These are phyloP conservation scores for Ptychadena robeensis DNA, from an alignment of 2,797 vertebrate species.

Conservation along the genomic window DNA sequence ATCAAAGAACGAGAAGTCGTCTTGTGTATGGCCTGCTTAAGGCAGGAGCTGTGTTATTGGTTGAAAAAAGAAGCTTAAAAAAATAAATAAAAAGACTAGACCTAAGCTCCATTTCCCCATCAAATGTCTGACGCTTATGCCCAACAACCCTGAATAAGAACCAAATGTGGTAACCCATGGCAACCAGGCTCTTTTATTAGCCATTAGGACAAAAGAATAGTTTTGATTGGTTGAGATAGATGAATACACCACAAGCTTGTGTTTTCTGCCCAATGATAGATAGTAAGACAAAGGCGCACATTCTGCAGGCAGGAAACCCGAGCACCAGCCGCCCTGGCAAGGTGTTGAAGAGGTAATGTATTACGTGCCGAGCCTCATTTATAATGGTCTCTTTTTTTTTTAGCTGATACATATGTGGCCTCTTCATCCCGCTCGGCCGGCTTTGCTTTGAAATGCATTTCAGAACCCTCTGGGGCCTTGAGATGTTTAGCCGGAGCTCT, in stretches of 20 bases:
- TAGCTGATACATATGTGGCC: conserved; percentile 53
- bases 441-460: conserved; percentile 49
- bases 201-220: not conserved
- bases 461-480: conserved; percentile 31
- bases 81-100: too few species aligned
- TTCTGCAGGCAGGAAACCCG: conserved; percentile 23
- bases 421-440: conserved; percentile 44
- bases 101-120: too few species aligned
- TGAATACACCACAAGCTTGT: not conserved
- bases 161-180: too few species aligned
- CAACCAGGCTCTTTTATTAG: not conserved
- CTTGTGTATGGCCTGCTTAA: too few species aligned
- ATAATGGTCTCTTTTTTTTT: conserved; percentile 47
- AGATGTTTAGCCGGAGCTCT: conserved; percentile 40
- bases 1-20: too few species aligned
- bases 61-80: too few species aligned
- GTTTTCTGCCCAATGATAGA: not conserved
- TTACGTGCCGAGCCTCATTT: conserved; percentile 36
- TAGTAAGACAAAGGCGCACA: not conserved
- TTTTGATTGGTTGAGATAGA: not conserved
- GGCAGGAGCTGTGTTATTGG: too few species aligned
- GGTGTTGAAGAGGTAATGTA: conserved; percentile 53
- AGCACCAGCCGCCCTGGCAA: conserved; percentile 26
- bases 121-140: too few species aligned
- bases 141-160: too few species aligned